A percentile compares a stretch with the other conserved stretches of the same genome.
Evolutionary conservation across 2,888 invertebrate genomes (phyloP).

Genomic region (Ariolimax columbianus): DNA sequence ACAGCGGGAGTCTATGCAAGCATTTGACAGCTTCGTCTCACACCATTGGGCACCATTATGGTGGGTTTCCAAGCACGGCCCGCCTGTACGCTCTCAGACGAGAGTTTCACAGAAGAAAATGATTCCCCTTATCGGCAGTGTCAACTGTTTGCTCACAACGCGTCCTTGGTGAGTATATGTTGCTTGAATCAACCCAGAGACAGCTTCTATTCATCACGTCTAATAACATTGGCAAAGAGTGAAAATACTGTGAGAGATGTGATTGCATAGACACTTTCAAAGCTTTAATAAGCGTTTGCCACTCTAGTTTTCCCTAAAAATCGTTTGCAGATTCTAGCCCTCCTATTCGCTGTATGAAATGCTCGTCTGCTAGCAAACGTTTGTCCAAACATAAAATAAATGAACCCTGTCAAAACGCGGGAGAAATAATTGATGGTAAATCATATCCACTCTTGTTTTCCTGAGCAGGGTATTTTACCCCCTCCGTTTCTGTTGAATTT

Average conservation of each 20-base stretch:
- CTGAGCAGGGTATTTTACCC: not conserved
- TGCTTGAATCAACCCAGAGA: slow-evolving; percentile 47
- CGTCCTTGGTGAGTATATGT: slow-evolving; percentile 51
- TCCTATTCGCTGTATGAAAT: slow-evolving; percentile 47
- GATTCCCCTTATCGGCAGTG: slow-evolving; percentile 40
- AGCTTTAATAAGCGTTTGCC: slow-evolving; percentile 43
- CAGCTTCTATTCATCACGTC: slow-evolving; percentile 46
- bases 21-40: slow-evolving; percentile 56
- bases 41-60: slow-evolving; percentile 57
- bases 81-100: slow-evolving; percentile 46
- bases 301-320: slow-evolving; percentile 41
- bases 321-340: slow-evolving; percentile 6
- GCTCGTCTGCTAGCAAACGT: slow-evolving; percentile 54
- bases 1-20: slow-evolving; percentile 54
- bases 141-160: slow-evolving; percentile 55
- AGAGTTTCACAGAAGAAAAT: slow-evolving; percentile 39
- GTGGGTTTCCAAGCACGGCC: slow-evolving; percentile 50
- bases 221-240: slow-evolving; percentile 50
- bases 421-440: slow-evolving; percentile 56
- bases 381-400: slow-evolving; percentile 56
- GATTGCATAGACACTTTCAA: slow-evolving; percentile 51
- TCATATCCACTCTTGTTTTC: slow-evolving; percentile 33
- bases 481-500: slow-evolving; percentile 17
- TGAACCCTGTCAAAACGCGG: slow-evolving; percentile 51
- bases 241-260: slow-evolving; percentile 39